Percentiles rank a stretch among this genome's conserved stretches.
Conservation (phyloP, 35 echinoderm and acorn worm species). For the Ophiothrix spiculata region DNA sequence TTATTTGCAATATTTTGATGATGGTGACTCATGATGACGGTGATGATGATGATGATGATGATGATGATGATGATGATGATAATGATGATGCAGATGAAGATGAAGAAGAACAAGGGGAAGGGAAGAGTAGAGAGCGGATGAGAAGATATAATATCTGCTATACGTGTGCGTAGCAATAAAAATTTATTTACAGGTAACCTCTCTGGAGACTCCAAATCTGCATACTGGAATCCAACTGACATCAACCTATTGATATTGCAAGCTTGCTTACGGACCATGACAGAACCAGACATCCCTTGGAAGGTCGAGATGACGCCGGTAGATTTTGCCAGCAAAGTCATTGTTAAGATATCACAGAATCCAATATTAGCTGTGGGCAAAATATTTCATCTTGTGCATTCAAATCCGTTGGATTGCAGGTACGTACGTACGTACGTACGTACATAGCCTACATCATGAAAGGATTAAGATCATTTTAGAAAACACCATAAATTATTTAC, state of each 20-base stretch:
- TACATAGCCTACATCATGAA: neutral
- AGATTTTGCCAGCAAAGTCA: slow-evolving; percentile 43
- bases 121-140: too few species aligned
- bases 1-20: too few species aligned
- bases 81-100: too few species aligned
- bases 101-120: too few species aligned
- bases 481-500: neutral
- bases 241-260: slow-evolving; percentile 39
- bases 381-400: slow-evolving; percentile 44
- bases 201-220: slow-evolving; percentile 33
- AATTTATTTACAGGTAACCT: slow-evolving; percentile 53
- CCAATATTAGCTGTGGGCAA: slow-evolving; percentile 41
- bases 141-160: too few species aligned
- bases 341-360: slow-evolving; percentile 49
- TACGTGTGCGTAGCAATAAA: too few species aligned
- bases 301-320: slow-evolving; percentile 58
- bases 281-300: slow-evolving; percentile 42
- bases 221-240: slow-evolving; percentile 43
- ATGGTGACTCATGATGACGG: too few species aligned
- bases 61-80: too few species aligned
- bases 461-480: neutral
- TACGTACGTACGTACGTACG: neutral
- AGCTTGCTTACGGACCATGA: slow-evolving; percentile 14
- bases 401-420: slow-evolving; percentile 20
- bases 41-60: too few species aligned